phyloP scores from a whole-genome alignment of 2,888 invertebrate species.

The Pollenia amentaria region DNA sequence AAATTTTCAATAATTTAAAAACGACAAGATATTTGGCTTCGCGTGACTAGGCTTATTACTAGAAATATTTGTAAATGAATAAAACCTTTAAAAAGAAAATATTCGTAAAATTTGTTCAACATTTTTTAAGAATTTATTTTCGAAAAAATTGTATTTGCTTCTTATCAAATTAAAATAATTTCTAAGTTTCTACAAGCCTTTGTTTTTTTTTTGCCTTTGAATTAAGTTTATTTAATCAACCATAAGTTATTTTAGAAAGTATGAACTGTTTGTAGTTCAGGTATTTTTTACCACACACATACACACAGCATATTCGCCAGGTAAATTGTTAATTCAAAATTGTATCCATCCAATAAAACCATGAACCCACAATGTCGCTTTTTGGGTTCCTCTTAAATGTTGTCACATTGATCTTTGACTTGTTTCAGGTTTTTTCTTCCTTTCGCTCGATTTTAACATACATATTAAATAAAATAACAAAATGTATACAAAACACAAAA shows the following conservation, averaged over 20 bases:
- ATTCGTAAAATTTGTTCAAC: no score
- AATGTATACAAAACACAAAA: slow-evolving; percentile 34
- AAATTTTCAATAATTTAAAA: no score
- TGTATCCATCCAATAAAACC: slow-evolving; percentile 16
- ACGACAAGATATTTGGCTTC: no score
- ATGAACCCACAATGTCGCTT: slow-evolving; percentile 66
- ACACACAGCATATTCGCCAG: slow-evolving; percentile 4
- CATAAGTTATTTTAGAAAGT: slow-evolving; percentile 60
- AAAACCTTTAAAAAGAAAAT: no score
- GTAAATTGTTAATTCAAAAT: slow-evolving; percentile 14
- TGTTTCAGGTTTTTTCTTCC: slow-evolving; percentile 27
- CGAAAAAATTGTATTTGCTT: slow-evolving; percentile 11
- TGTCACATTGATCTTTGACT: slow-evolving; percentile 75
- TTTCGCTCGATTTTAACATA: slow-evolving; percentile 39
- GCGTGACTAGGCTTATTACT: no score
- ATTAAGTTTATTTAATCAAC: slow-evolving; percentile 5
- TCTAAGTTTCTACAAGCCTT: slow-evolving; percentile 11
- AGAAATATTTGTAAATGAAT: no score
- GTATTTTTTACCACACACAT: background rate
- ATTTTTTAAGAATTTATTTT: no score
- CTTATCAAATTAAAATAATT: slow-evolving; percentile 53
- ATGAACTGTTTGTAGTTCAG: slow-evolving; percentile 12
- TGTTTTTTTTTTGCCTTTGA: background rate
- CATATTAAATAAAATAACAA: slow-evolving; percentile 36
- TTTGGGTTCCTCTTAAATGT: slow-evolving; percentile 55